Base-by-base conservation (phyloP, 2,113 vertebrate species). In the Pseudopodoces humilis region DNA sequence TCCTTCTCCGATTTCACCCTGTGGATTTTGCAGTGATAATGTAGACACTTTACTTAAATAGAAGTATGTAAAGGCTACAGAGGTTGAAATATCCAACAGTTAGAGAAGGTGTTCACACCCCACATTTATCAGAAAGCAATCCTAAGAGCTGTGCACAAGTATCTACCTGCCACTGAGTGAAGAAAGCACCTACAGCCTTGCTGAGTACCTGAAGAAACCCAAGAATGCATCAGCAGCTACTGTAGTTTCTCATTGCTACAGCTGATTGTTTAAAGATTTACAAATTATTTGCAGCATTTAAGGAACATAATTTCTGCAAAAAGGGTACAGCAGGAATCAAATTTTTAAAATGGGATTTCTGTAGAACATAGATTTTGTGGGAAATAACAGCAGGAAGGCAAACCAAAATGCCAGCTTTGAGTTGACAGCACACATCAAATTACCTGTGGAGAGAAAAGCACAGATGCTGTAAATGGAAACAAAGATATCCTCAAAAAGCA, bases 361-460 rank as follows among this genome's bases (percentile, higher is more conserved):
- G 1, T 3, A 49, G n/a, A 79, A n/a, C 1, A 1, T 5, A 6
- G n/a, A 49, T 22, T 67, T 70, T 5, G 10, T 13, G 15, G 23
- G 46, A 82, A 94, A 37, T 28, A 3, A 58, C 28, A 31, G 41
- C 41, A 80, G 23, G 77, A 83, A 86, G 39, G 31, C 46, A 87
- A 58, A 75, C 31, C 4, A 4, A 52, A 83, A 82, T 46, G 30
- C 44, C 68, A 49, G 8, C n/a, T 24, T 0, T 55, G 31, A 28
- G 18, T 1, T 68, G 53, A 60, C 27, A 67, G 39, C 33, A 60
- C 0, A 2, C 69, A 81, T 12, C 35, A 44, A 62, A 47, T 43
- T 37, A 58, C 19, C 23, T 12, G 39, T 6, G 30, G 47, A 79
- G 35, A 89, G n/a, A 76, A 82, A 64, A 85, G 50, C 39, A 64